These are phyloP conservation scores for Proterorhinus semilunaris DNA, from an alignment of 2,113 vertebrate species.

Conservation along the genomic window DNA sequence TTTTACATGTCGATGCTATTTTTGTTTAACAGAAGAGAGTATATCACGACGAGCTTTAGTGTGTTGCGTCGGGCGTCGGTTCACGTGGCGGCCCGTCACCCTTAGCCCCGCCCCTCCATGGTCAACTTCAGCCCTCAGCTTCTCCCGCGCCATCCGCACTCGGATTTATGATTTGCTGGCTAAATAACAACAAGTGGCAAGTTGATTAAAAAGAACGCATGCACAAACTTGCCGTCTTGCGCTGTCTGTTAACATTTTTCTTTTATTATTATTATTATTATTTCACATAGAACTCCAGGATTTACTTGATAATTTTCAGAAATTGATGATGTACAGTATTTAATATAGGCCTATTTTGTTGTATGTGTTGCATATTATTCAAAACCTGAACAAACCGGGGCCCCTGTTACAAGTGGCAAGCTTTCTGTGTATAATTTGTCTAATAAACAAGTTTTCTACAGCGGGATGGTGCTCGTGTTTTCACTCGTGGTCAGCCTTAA, in stretches of 20 bases:
- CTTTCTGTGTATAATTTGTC: conserved; percentile 99
- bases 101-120: conserved; percentile 77
- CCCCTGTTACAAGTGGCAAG: conserved; percentile 99
- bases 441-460: conserved; percentile 99
- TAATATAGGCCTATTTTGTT: conserved; percentile 99
- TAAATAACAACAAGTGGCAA: conserved; percentile 84
- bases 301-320: conserved; percentile 92
- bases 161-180: conserved; percentile 67
- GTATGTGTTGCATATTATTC: conserved; percentile 98
- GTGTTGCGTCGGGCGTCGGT: conserved; percentile 87
- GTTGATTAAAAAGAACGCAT: conserved; percentile 91
- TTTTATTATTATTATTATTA: conserved; percentile 87
- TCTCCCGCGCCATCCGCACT: conserved; percentile 71
- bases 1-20: conserved; percentile 98
- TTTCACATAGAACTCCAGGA: conserved; percentile 87
- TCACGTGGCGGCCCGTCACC: conserved; percentile 86
- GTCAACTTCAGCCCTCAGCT: conserved; percentile 42
- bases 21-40: conserved; percentile 85
- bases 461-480: conserved; percentile 74
- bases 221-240: conserved; percentile 89
- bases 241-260: conserved; percentile 84
- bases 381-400: conserved; percentile 96
- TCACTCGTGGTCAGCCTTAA: conserved; percentile 24
- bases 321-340: conserved; percentile 95
- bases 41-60: conserved; percentile 88